Percentiles rank a stretch among this genome's conserved stretches.
Evolutionary conservation across 2,797 vertebrate species (phyloP).

Genomic region (Lycodopsis pacificus): DNA sequence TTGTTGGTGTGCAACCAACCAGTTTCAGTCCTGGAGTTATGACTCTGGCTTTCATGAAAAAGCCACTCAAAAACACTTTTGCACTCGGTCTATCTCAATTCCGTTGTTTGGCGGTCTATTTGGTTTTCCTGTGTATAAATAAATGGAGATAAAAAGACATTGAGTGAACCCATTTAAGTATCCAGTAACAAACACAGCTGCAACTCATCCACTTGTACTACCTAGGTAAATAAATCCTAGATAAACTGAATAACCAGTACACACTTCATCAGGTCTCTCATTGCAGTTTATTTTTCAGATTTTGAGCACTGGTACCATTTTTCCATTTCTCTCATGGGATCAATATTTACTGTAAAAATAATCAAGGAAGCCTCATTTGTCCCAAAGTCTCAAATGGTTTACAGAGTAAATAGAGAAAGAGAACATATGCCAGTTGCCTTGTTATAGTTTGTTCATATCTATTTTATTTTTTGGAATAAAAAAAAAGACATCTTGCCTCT

Average conservation of each 20-base stretch:
- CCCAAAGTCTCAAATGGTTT: background rate
- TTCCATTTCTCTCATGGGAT: background rate
- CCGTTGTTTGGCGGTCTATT: background rate
- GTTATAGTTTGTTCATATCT: background rate
- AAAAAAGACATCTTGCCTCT: background rate
- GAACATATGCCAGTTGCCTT: background rate
- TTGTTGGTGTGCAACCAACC: slow-evolving; percentile 10
- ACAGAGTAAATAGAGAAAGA: background rate
- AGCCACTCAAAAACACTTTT: slow-evolving; percentile 23
- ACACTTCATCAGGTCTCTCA: background rate
- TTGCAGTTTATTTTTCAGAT: background rate
- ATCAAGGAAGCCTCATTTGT: background rate
- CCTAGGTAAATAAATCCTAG: background rate
- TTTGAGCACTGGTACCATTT: background rate
- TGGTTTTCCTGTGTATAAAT: background rate
- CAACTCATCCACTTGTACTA: background rate
- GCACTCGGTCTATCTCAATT: slow-evolving; percentile 2
- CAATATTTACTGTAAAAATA: background rate
- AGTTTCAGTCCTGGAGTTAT: slow-evolving; percentile 3
- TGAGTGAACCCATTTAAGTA: background rate
- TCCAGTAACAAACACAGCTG: background rate
- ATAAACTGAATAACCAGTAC: background rate
- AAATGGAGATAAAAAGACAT: slow-evolving; percentile 6
- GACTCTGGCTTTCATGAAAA: slow-evolving; percentile 28
- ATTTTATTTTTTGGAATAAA: background rate